Base-by-base conservation (phyloP, 2,888 invertebrate species). In the Drosophila merina region DNA sequence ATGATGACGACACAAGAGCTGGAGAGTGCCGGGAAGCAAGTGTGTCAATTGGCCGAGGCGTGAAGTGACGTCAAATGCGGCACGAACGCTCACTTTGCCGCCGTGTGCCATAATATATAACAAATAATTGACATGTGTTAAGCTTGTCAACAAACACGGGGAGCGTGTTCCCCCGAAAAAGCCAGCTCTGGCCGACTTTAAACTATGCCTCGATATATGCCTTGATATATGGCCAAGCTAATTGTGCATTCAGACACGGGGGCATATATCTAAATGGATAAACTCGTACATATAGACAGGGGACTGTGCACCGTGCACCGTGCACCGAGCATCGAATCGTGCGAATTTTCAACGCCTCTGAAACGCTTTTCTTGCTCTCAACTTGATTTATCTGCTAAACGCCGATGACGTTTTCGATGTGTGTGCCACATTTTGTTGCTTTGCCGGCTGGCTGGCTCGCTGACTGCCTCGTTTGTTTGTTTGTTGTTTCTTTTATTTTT, bases 61-160 rank as follows among this genome's bases (percentile, higher is more conserved):
- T 47, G 33, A 60, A 66, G 70, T 81, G 81, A 79, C 83, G 83
- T 74, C 83, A 75, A 81, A 72, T 54, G 52, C 36, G 36, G 40
- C 62, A 42, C 68, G 74, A 73, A 55, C 60, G 52, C 40, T 30
- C 31, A 56, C 57, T 62, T 52, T 59, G 77, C 63, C 66, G 66
- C 49, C 55, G 52, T 76, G 60, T 69, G 77, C 72, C 69, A 76
- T 78, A 72, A 79, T 79, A 82, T 82, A 81, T 62, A 82, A 81
- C 74, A 77, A 76, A 81, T 81, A 82, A 81, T 84, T 84, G 81
- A 82, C 82, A 82, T 77, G 77, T 82, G 82, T 81, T 73, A 51
- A 70, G 64, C 76, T 76, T 83, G 84, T 82, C 82, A 83, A 79
- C 84, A 83, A 83, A 77, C 74, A 74, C 71, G 62, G 40, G 63